phyloP scores from a whole-genome alignment of 2,113 vertebrate genomes.

The Vulpes lagopus region DNA sequence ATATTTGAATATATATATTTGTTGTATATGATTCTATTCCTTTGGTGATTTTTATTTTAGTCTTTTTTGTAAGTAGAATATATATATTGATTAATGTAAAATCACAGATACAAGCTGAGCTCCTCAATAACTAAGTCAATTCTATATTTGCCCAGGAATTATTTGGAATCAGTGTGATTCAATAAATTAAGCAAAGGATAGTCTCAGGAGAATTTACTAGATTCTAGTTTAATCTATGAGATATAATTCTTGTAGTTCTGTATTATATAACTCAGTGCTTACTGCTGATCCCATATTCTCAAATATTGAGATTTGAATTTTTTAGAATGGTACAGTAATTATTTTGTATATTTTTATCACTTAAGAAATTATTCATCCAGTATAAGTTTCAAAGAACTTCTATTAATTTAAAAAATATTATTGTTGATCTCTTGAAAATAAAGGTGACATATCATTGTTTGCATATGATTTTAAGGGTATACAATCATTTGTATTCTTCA shows the following conservation, averaged over 20 bases:
- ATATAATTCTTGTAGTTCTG: neutral
- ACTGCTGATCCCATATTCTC: neutral
- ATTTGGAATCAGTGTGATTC: slow-evolving; percentile 24
- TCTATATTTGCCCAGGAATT: neutral
- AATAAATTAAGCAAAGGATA: neutral
- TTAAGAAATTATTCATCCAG: neutral
- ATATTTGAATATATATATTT: neutral
- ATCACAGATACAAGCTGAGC: neutral
- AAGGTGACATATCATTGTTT: neutral
- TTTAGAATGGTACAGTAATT: neutral
- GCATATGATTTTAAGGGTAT: neutral
- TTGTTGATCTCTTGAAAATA: neutral
- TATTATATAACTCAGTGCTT: neutral
- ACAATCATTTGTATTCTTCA: neutral
- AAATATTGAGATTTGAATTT: neutral
- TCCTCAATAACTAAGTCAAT: neutral
- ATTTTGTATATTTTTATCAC: neutral
- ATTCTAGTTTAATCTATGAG: neutral
- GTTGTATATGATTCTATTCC: neutral
- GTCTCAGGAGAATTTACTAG: neutral
- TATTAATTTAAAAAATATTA: neutral
- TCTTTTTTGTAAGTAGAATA: slow-evolving; percentile 47
- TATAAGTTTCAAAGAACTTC: neutral
- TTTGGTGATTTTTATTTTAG: slow-evolving; percentile 16
- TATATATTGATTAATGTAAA: slow-evolving; percentile 41